Percentiles rank a stretch among this genome's conserved stretches.
Evolutionary conservation across 2,888 invertebrate species (phyloP).

Genomic region (Andrena bicolor): DNA sequence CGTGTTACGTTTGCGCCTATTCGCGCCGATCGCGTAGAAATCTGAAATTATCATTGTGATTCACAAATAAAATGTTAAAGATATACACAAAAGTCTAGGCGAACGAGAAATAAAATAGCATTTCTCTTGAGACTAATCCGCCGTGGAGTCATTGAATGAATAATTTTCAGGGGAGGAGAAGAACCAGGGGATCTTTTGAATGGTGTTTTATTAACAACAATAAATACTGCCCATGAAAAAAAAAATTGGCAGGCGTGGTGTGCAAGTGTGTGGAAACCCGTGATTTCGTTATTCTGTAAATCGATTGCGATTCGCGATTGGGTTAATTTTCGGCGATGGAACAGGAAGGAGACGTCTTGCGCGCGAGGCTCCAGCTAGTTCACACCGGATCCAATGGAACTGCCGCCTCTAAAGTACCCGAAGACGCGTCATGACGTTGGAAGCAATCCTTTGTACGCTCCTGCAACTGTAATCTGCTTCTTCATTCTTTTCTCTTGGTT

Average conservation of each 20-base stretch:
- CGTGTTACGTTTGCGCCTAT: constrained; percentile 77
- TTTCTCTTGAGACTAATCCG: not conserved
- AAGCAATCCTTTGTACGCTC: constrained; percentile 40
- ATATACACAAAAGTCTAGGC: constrained; percentile 66
- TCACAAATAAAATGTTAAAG: constrained; percentile 72
- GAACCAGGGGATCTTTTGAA: constrained; percentile 33
- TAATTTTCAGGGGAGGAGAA: not conserved
- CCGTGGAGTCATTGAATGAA: not conserved
- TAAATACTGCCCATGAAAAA: constrained; percentile 80
- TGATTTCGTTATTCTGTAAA: constrained; percentile 47
- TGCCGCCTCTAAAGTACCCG: constrained; percentile 33
- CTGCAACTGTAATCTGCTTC: constrained; percentile 50
- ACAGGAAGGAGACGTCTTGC: constrained; percentile 20
- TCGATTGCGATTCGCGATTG: constrained; percentile 44
- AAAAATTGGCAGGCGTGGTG: constrained; percentile 69
- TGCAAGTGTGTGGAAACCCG: constrained; percentile 54
- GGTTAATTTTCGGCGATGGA: constrained; percentile 49
- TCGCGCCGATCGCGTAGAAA: constrained; percentile 74
- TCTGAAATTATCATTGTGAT: constrained; percentile 74
- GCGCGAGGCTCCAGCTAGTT: constrained; percentile 2
- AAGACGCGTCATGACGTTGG: constrained; percentile 70
- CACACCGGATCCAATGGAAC: constrained; percentile 32
- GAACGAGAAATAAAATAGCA: not conserved
- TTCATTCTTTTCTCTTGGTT: constrained; percentile 34
- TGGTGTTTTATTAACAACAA: constrained; percentile 82